Evolutionary conservation across 2,888 invertebrate genomes (phyloP).

Genomic region (Entomobrya multifasciata): DNA sequence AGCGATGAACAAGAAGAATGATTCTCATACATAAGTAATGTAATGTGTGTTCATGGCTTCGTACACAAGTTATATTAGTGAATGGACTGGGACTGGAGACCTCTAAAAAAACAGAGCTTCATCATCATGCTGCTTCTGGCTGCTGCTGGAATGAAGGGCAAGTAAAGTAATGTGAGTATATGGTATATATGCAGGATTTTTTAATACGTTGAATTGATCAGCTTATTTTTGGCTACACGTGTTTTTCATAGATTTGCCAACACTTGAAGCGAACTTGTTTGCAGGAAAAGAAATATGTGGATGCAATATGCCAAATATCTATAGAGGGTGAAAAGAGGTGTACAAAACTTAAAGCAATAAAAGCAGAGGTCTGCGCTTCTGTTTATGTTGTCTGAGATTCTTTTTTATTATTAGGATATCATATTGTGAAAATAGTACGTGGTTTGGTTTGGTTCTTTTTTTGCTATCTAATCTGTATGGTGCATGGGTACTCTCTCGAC

Average conservation of each 20-base stretch:
- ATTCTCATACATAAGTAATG: slow-evolving; percentile 46
- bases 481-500: background rate
- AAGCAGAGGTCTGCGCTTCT: background rate
- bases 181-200: background rate
- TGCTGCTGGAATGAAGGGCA: background rate
- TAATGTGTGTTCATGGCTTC: background rate
- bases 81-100: background rate
- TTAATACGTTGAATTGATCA: slow-evolving; percentile 60
- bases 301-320: background rate
- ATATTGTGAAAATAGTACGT: slow-evolving; percentile 9
- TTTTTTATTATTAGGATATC: slow-evolving; percentile 28
- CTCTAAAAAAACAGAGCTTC: background rate
- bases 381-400: slow-evolving; percentile 39
- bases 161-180: slow-evolving; percentile 16
- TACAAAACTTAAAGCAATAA: slow-evolving; percentile 5
- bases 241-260: slow-evolving; percentile 50
- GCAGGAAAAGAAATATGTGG: background rate
- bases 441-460: no score
- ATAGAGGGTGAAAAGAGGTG: slow-evolving; percentile 21
- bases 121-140: background rate
- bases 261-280: background rate
- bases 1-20: slow-evolving; percentile 1
- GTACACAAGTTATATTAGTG: no score
- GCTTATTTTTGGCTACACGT: slow-evolving; percentile 66
- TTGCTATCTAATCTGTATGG: background rate